Evolutionary conservation across 2,888 invertebrate genomes (phyloP).

Genomic region (Chrysolina americana): DNA sequence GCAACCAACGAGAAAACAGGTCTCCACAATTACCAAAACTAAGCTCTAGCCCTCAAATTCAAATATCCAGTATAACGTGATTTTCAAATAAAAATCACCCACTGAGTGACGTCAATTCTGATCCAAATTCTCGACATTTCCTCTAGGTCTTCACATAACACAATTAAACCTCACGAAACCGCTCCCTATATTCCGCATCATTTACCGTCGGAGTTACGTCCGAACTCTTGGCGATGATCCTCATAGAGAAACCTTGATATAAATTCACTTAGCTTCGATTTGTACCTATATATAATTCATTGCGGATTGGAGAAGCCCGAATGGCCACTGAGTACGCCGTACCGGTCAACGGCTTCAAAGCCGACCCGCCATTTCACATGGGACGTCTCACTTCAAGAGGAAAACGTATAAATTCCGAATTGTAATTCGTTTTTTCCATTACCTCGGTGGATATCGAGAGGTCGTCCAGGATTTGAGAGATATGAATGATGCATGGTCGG

Average conservation of each 20-base stretch:
- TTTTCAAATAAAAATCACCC: not conserved
- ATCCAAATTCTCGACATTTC: not conserved
- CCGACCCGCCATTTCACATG: not conserved
- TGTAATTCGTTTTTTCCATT: constrained; percentile 15
- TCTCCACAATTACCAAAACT: too few species aligned
- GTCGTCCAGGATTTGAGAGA: not conserved
- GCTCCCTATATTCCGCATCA: not conserved
- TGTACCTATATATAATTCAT: constrained; percentile 42
- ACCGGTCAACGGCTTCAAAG: constrained; percentile 13
- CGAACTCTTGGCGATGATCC: constrained; percentile 21
- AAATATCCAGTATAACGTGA: too few species aligned
- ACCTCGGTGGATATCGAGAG: not conserved
- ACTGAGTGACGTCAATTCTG: not conserved
- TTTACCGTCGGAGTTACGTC: not conserved
- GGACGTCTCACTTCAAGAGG: constrained; percentile 14
- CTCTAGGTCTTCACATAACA: constrained; percentile 6
- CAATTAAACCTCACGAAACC: not conserved
- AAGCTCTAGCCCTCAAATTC: too few species aligned
- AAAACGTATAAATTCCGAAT: constrained; percentile 13
- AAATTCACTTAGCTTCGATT: constrained; percentile 41
- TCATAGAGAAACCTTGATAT: constrained; percentile 23
- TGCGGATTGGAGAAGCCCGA: constrained; percentile 18
- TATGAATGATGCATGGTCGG: constrained; percentile 4
- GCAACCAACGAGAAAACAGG: too few species aligned
- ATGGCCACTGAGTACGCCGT: constrained; percentile 16